These are phyloP conservation scores for Caenorhabditis panamensis DNA, from an alignment of 2,888 invertebrate genomes.

Conservation along the genomic window DNA sequence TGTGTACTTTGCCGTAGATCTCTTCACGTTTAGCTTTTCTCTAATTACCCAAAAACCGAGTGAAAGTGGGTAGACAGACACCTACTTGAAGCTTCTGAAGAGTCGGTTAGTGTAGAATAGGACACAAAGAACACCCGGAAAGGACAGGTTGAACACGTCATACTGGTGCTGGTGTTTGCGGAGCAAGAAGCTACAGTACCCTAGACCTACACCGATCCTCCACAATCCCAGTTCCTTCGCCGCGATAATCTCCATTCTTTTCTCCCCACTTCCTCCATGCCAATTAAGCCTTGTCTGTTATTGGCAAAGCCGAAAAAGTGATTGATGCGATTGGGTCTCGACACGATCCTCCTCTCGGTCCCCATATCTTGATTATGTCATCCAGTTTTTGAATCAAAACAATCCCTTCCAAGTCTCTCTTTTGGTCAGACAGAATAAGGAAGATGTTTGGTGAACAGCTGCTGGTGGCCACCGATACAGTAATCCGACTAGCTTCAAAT, in stretches of 20 bases:
- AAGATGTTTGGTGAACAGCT: slow-evolving; percentile 1
- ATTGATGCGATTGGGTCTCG: slow-evolving; percentile 32
- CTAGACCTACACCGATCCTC: not conserved
- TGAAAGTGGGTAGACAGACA: not conserved
- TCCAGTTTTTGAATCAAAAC: slow-evolving; percentile 14
- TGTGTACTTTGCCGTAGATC: not conserved
- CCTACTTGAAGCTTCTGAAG: slow-evolving; percentile 1
- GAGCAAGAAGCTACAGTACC: too few species aligned
- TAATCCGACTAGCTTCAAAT: not conserved
- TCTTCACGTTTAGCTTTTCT: not conserved
- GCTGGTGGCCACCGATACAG: not conserved
- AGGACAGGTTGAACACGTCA: not conserved
- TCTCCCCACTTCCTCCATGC: not conserved
- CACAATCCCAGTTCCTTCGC: not conserved
- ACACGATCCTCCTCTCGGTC: slow-evolving; percentile 29
- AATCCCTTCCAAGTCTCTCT: too few species aligned
- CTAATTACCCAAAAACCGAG: not conserved
- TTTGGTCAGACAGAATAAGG: not conserved
- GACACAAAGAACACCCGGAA: not conserved
- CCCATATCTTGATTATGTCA: slow-evolving; percentile 48
- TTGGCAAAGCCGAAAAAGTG: slow-evolving; percentile 39
- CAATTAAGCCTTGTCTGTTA: slow-evolving; percentile 13
- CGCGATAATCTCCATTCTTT: not conserved
- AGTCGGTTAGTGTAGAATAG: not conserved
- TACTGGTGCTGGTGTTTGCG: too few species aligned